A percentile compares a stretch with the other conserved stretches of the same genome.
Evolutionary conservation across 2,888 invertebrate species (phyloP).

Genomic region (Unio pictorum): DNA sequence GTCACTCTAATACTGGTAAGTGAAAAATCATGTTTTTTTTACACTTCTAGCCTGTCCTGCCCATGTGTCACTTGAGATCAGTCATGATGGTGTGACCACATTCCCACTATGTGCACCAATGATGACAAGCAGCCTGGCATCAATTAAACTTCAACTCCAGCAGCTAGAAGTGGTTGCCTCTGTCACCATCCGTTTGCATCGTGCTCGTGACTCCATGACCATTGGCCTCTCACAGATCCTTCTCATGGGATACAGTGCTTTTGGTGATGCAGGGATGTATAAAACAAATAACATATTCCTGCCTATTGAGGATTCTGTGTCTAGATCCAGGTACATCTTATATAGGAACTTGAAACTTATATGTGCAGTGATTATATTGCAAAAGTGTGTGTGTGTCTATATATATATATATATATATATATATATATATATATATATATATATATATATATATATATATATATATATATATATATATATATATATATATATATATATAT

Average conservation of each 20-base stretch:
- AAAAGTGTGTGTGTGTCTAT: background rate
- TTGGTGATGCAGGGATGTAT: slow-evolving; percentile 74
- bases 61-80: slow-evolving; percentile 88
- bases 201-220: slow-evolving; percentile 90
- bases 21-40: background rate
- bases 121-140: slow-evolving; percentile 86
- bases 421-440: no score
- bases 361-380: background rate
- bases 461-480: no score
- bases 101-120: slow-evolving; percentile 89
- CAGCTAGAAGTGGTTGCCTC: slow-evolving; percentile 89
- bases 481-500: no score
- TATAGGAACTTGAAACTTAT: background rate
- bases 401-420: no score
- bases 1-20: background rate
- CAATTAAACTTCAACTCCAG: slow-evolving; percentile 86
- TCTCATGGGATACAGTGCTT: slow-evolving; percentile 88
- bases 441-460: no score
- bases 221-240: slow-evolving; percentile 91
- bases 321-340: slow-evolving; percentile 63
- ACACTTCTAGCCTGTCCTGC: slow-evolving; percentile 81
- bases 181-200: slow-evolving; percentile 84
- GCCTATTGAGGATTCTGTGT: slow-evolving; percentile 66
- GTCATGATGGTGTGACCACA: slow-evolving; percentile 84
- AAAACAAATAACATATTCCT: slow-evolving; percentile 48